A percentile compares a stretch with the other conserved stretches of the same genome.
phyloP scores from a whole-genome alignment of 2,888 invertebrate species.

The Pogonocherus hispidulus region DNA sequence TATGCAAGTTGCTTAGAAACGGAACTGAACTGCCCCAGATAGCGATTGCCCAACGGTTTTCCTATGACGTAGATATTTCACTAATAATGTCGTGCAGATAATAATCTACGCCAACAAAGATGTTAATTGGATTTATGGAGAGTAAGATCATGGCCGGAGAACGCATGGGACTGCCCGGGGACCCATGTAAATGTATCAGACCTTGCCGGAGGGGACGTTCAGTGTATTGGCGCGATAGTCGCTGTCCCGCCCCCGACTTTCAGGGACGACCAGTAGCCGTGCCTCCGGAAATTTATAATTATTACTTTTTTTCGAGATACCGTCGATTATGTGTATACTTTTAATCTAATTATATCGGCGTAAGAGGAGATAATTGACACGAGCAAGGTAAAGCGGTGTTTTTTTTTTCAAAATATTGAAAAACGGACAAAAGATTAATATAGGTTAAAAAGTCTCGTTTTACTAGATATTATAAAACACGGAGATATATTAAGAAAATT shows the following conservation, averaged over 20 bases:
- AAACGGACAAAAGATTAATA: neutral
- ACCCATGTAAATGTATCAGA: constrained; percentile 58
- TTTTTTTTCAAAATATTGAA: neutral
- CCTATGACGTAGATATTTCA: too few relatives aligned
- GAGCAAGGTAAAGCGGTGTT: neutral
- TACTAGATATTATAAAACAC: too few relatives aligned
- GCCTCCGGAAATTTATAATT: constrained; percentile 45
- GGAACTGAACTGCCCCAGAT: too few relatives aligned
- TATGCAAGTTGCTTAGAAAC: too few relatives aligned
- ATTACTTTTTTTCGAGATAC: constrained; percentile 9
- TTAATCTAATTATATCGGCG: neutral
- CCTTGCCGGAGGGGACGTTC: constrained; percentile 60
- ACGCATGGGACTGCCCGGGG: constrained; percentile 54
- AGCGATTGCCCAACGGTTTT: too few relatives aligned
- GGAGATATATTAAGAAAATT: too few relatives aligned
- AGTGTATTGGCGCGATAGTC: constrained; percentile 28
- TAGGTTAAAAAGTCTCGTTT: too few relatives aligned
- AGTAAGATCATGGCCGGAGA: constrained; percentile 63
- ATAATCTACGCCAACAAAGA: neutral
- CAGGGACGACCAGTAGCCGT: constrained; percentile 52
- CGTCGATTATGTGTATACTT: constrained; percentile 10
- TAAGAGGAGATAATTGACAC: neutral
- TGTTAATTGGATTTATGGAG: constrained; percentile 8
- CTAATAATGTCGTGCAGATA: neutral
- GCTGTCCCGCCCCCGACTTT: constrained; percentile 50